Base-by-base conservation (phyloP, 2,888 invertebrate species). In the Sphinx pinastri region DNA sequence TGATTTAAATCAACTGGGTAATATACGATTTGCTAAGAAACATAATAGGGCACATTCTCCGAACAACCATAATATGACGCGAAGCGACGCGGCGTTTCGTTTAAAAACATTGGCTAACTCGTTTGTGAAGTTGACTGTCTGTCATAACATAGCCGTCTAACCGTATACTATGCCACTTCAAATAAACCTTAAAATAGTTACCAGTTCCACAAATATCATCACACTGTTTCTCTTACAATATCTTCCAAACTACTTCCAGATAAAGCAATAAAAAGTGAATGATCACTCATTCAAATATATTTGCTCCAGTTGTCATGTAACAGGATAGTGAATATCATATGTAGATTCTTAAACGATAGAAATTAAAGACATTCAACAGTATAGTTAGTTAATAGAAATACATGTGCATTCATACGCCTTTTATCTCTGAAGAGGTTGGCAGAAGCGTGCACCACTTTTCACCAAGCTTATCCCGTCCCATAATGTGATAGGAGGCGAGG, bases 91-190 rank as follows among this genome's bases (percentile, higher is more conserved):
- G 52, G 38, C 38, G 51, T 68, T 67, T 59, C 59, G 45, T 51
- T 67, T 74, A 71, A 74, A 76, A 72, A 75, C 76, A 72, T 76
- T 76, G 71, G 74, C 69, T 74, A 71, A 66, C 74, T 73, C 75
- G 79, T 81, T 81, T 76, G 78, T 73, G 75, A 76, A 74, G 73
- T 73, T 76, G 83, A 80, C 82, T 76, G 79, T 79, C 82, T 83
- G 85, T 87, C 88, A 88, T 87, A 88, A 88, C 85, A 88, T 79
- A 77, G 76, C 75, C 80, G 79, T 79, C 80, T 77, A 79, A 77
- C 73, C 76, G 79, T 77, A 82, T 81, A 79, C 75, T 76, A 76
- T 71, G 73, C 81, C 82, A 86, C 85, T 87, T 88, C 88, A 88
- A 89, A 88, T 80, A 81, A 76, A 80, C 11, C 54, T 67, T 75